Evolutionary conservation across 2,113 vertebrate genomes (phyloP).

Genomic region (Collichthys lucidus): DNA sequence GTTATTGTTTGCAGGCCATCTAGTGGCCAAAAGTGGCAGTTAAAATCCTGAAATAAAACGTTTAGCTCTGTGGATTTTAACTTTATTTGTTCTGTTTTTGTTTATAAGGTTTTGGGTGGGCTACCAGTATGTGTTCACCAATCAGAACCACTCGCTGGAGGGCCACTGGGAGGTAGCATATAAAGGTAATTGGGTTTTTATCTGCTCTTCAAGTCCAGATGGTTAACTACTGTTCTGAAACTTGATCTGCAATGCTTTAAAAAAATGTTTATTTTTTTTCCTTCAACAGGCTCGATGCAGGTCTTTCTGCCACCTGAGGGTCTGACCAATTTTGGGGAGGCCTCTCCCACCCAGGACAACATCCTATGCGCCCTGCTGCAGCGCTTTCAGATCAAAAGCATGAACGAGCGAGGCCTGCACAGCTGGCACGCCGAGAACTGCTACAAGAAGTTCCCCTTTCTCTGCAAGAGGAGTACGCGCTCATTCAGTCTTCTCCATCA

Average conservation of each 20-base stretch:
- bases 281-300: slow-evolving; percentile 88
- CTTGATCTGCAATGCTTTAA: background rate
- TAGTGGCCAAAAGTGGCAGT: slow-evolving; percentile 44
- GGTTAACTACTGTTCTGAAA: background rate
- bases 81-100: background rate
- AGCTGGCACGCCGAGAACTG: slow-evolving; percentile 98
- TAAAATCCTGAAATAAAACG: background rate
- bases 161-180: slow-evolving; percentile 97
- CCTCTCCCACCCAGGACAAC: slow-evolving; percentile 88
- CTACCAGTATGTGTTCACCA: slow-evolving; percentile 97
- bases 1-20: slow-evolving; percentile 46
- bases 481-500: background rate
- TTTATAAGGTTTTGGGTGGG: slow-evolving; percentile 95
- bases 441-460: slow-evolving; percentile 94
- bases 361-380: slow-evolving; percentile 96
- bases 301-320: slow-evolving; percentile 93
- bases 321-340: slow-evolving; percentile 84
- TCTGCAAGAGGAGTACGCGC: slow-evolving; percentile 95
- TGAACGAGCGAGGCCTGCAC: slow-evolving; percentile 92
- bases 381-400: slow-evolving; percentile 90
- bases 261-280: background rate
- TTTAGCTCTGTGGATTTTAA: background rate
- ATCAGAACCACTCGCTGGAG: slow-evolving; percentile 91
- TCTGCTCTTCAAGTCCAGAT: background rate
- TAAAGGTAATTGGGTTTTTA: slow-evolving; percentile 85